Evolutionary conservation across 1,140 invertebrate species (phyloP), one percentile per base, ranked within the genome.

Genomic region (Battus philenor): DNA sequence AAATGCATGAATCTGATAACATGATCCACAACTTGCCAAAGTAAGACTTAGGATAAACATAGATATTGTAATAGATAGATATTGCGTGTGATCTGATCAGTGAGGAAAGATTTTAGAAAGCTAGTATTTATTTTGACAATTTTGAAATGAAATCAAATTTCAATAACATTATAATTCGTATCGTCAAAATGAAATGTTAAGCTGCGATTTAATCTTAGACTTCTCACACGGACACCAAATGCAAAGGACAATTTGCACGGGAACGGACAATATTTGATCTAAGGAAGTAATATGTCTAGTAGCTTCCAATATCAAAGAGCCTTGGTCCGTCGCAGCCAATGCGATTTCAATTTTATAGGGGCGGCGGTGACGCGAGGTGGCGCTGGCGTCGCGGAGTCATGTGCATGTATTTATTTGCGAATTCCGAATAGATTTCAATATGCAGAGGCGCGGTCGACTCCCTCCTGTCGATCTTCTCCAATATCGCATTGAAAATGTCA

Each of bases 401-500:
- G 50, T 63, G 67, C 80, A 72, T 82, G 68, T 83, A 82, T 84
- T 83, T 83, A 83, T 83, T 84, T 84, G 77, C 70, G 71, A 81
- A 80, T 81, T 77, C 80, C 71, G 66, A 81, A 72, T 77, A 74
- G 74, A 77, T 82, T 80, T 85, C 78, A 85, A 80, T 82, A 80
- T 80, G 74, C 81, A 76, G 75, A 80, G 61, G 65, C 71, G 68
- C 63, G n/a, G n/a, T n/a, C 72, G 63, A 67, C 67, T 68, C 65
- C 66, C 68, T 66, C 60, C 72, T 68, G 76, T 78, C 80, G 74
- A 79, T 82, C 74, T 69, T 64, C 64, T 79, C 71, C 68, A 80
- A 79, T 80, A 84, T 80, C 62, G 65, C 64, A 56, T 70, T 75
- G 50, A 60, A 61, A 68, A 67, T 65, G 68, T 71, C 67, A 74